Percentiles rank a stretch among this genome's conserved stretches.
phyloP scores from a whole-genome alignment of 2,888 invertebrate species.

The Sphaerophoria rueppellii region DNA sequence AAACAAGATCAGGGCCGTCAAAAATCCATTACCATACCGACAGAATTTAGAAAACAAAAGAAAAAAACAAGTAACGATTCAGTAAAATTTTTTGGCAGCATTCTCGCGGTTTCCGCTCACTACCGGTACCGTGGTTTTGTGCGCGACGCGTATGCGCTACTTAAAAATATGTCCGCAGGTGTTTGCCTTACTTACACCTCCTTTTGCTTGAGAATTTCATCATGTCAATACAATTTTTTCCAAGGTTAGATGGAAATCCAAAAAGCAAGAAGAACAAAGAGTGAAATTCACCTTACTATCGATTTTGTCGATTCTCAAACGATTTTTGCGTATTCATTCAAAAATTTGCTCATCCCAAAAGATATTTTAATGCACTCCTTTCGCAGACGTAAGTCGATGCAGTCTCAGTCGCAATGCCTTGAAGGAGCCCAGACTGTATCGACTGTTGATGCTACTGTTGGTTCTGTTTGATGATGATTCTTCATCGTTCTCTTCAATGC shows the following conservation, averaged over 20 bases:
- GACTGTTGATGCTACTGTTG: conserved; percentile 56
- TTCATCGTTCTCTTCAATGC: not conserved
- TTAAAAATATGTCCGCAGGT: conserved; percentile 68
- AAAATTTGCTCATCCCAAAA: conserved; percentile 53
- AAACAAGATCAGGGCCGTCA: too few species aligned
- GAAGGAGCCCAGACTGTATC: conserved; percentile 45
- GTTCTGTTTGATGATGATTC: conserved; percentile 42
- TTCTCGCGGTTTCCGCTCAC: conserved; percentile 68
- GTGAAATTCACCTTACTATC: conserved; percentile 26
- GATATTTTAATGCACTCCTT: conserved; percentile 62
- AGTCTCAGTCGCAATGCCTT: not conserved
- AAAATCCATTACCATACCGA: conserved; percentile 68
- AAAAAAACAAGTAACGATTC: conserved; percentile 53
- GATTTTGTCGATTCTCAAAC: conserved; percentile 12
- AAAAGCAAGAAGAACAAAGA: not conserved
- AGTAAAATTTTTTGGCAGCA: conserved; percentile 64
- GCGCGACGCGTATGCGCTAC: not conserved
- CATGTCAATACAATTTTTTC: not conserved
- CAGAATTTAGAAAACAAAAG: too few species aligned
- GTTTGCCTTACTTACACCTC: conserved; percentile 73
- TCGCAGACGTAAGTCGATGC: not conserved
- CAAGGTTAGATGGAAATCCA: too few species aligned
- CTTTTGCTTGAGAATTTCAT: conserved; percentile 41
- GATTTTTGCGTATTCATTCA: conserved; percentile 69
- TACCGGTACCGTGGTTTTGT: conserved; percentile 5